Base-by-base conservation (phyloP, 2,797 vertebrate genomes). In the Takifugu rubripes region DNA sequence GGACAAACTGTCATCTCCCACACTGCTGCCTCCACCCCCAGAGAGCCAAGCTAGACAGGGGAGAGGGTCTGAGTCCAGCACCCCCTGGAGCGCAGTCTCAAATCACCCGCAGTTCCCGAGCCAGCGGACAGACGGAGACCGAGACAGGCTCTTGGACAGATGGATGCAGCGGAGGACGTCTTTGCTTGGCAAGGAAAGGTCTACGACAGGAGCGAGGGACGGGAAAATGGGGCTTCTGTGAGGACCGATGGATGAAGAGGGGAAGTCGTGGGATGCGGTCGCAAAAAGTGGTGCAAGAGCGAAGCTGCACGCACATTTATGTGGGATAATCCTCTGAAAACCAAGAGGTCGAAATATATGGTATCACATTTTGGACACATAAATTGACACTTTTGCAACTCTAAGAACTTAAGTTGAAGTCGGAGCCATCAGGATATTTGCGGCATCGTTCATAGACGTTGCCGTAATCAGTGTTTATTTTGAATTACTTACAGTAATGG, bases 1-100 rank as follows among this genome's bases (percentile, higher is more conserved):
- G 72, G 79, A 86, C 64, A 62, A 64, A 78, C 74, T 61, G 64
- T 73, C 60, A 51, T 79, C 71, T 70, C 61, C 62, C 56, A 55
- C 47, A 25, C 51, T 16, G 55, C 71, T 59, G 43, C 47, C 48
- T 54, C 51, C 50, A 16, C 57, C 49, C 33, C 66, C 56, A 55
- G n/a, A 56, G 65, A 54, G 61, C 66, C 62, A 61, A 68, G n/a
- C 43, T 31, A 64, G 50, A 51, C 56, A 50, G 49, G 25, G 50
- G 61, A 63, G 56, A 57, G 51, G 53, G 64, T 52, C 59, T 63
- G 64, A 72, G 49, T 50, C 54, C 44, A 47, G 72, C 72, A 51
- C 67, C 72, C 56, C 72, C 66, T 6, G 55, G 72, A 82, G 66
- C 69, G 72, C 55, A 26, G 59, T 61, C 72, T 74, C 81, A 75